Conservation (phyloP, 92 coral and sea anemone species). For the Actinernus sp. region DNA sequence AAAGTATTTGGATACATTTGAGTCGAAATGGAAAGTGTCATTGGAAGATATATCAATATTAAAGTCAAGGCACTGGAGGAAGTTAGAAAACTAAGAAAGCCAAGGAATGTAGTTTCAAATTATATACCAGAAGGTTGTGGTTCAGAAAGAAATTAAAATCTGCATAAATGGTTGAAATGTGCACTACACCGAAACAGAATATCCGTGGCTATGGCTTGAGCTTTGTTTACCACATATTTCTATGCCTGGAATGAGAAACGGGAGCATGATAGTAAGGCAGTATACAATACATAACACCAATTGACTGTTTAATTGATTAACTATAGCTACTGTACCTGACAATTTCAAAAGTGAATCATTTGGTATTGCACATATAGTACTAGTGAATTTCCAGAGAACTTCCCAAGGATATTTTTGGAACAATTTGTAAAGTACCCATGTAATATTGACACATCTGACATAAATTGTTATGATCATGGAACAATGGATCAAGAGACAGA, state of each 20-base stretch:
- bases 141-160: slow-evolving; percentile 26
- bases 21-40: slow-evolving; percentile 19
- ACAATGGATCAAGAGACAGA: background rate
- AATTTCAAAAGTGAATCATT: slow-evolving; percentile 7
- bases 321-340: too few species aligned
- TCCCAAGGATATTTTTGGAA: slow-evolving; percentile 10
- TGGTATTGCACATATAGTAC: slow-evolving; percentile 20
- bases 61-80: slow-evolving; percentile 11
- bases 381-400: too few species aligned
- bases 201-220: slow-evolving; percentile 19
- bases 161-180: slow-evolving; percentile 12
- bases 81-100: slow-evolving; percentile 10
- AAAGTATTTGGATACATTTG: slow-evolving; percentile 4
- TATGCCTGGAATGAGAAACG: slow-evolving; percentile 22
- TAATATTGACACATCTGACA: slow-evolving; percentile 6
- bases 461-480: too few species aligned
- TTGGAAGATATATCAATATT: slow-evolving; percentile 6
- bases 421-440: slow-evolving; percentile 3
- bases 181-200: slow-evolving; percentile 17
- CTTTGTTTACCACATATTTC: slow-evolving; percentile 19
- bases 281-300: slow-evolving; percentile 19
- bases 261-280: slow-evolving; percentile 7
- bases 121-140: slow-evolving; percentile 26
- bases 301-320: slow-evolving; percentile 16
- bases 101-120: too few species aligned